These are phyloP conservation scores for Epinotia demarniana DNA, from an alignment of 2,888 invertebrate species.

Conservation along the genomic window DNA sequence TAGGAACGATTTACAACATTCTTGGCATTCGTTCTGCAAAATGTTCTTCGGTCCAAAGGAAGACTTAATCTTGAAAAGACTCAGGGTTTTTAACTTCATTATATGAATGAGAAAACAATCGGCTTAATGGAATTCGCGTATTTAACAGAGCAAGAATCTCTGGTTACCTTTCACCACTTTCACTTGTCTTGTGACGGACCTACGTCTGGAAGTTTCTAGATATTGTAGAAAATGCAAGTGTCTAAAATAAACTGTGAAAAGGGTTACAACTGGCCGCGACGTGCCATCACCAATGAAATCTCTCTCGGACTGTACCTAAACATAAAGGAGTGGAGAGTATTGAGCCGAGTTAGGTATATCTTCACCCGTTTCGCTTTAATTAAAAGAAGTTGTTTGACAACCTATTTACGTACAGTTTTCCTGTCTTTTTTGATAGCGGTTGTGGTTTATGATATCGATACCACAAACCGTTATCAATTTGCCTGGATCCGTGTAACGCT, in stretches of 20 bases:
- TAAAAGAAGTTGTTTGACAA: background rate
- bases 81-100: background rate
- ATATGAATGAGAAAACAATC: constrained; percentile 40
- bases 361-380: too few relatives aligned
- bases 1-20: background rate
- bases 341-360: too few relatives aligned
- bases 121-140: constrained; percentile 17
- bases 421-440: background rate
- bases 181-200: constrained; percentile 22
- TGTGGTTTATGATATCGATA: background rate
- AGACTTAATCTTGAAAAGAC: too few relatives aligned
- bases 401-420: background rate
- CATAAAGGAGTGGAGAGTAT: too few relatives aligned
- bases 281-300: too few relatives aligned
- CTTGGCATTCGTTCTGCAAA: background rate
- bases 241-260: background rate
- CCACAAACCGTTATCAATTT: background rate
- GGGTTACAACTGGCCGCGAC: background rate
- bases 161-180: constrained; percentile 41
- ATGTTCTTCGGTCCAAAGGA: too few relatives aligned
- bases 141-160: constrained; percentile 43
- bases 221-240: background rate
- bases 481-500: too few relatives aligned
- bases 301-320: too few relatives aligned
- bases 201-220: background rate